Base-by-base conservation (phyloP, 2,113 vertebrate species). In the Cromileptes altivelis region DNA sequence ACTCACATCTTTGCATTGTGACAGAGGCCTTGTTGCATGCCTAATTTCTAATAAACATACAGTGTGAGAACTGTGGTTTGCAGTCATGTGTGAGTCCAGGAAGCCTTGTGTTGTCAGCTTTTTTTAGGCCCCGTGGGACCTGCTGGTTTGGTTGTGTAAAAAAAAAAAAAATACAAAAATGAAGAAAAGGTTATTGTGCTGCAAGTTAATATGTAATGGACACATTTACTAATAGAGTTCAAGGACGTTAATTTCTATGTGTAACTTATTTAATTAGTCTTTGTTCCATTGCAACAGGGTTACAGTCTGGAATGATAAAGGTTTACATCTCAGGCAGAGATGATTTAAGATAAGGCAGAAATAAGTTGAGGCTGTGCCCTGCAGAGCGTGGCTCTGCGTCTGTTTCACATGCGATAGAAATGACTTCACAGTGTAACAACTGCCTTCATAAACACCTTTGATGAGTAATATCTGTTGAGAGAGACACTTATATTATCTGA, bases 71-170 rank as follows among this genome's bases (percentile, higher is more conserved):
- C 55, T 75, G 76, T 56, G 85, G 82, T 82, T 78, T 81, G 25
- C 77, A 78, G 76, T 52, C 55, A 30, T 55, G 75, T 74, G 75
- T 65, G 84, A 62, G 63, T 15, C 67, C 82, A 84, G 88, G 88
- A 90, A 89, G 80, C 40, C 75, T 62, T 65, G 73, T 62, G 49
- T 55, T 65, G 27, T 73, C 27, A 61, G 57, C 49, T 67, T 13
- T 62, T 82, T 65, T 77, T 13, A 17, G 40, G 11, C 53, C 85
- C 33, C 30, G 0, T 5, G 81, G 64, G 88, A 85, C n/a, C 50
- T 52, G 37, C 75, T 70, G 77, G 27, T 64, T 81, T 70, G 25
- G 80, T 67, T 73, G 37, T 70, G 12, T 58, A 21, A 7, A 7
- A 50, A 50, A 25, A 78, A 50, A 30, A 30, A 30, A 30, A 50